Percentiles rank a stretch among this genome's conserved stretches.
Evolutionary conservation across 2,888 invertebrate species (phyloP).

Genomic region (Tromatobia lineatoria): DNA sequence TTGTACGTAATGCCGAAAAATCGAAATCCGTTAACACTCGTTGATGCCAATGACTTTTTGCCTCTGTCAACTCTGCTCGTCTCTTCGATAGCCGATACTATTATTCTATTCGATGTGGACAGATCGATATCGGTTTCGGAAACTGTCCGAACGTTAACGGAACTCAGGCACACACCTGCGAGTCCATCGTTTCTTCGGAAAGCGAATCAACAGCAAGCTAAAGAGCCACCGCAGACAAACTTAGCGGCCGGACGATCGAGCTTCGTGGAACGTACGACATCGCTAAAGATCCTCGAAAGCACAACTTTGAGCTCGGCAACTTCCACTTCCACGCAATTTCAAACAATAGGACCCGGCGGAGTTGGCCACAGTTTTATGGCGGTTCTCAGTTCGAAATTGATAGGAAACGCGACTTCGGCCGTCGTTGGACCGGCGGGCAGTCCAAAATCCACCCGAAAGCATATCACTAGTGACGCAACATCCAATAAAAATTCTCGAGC

Average conservation of each 20-base stretch:
- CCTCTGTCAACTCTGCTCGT: neutral
- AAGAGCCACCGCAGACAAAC: constrained; percentile 35
- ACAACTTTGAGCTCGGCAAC: constrained; percentile 57
- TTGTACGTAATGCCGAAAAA: too few relatives aligned
- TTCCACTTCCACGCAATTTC: constrained; percentile 64
- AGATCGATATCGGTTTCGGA: constrained; percentile 90
- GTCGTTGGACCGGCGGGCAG: constrained; percentile 75
- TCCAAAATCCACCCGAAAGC: constrained; percentile 83
- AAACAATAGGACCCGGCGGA: constrained; percentile 85
- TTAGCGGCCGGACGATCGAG: constrained; percentile 50
- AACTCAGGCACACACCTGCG: constrained; percentile 94
- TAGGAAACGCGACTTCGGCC: constrained; percentile 75
- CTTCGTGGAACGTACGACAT: constrained; percentile 58
- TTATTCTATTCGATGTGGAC: neutral
- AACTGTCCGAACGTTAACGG: constrained; percentile 94
- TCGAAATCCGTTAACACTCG: too few relatives aligned
- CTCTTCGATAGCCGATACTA: neutral
- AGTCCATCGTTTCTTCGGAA: constrained; percentile 91
- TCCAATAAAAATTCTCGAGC: constrained; percentile 86
- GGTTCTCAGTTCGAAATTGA: constrained; percentile 90
- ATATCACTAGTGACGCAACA: constrained; percentile 83
- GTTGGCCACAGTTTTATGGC: constrained; percentile 90
- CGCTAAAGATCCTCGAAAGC: constrained; percentile 46
- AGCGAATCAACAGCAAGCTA: constrained; percentile 75
- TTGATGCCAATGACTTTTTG: too few relatives aligned